Percentiles rank a stretch among this genome's conserved stretches.
Evolutionary conservation across 2,797 vertebrate species (phyloP).

Genomic region (Tenualosa ilisha): DNA sequence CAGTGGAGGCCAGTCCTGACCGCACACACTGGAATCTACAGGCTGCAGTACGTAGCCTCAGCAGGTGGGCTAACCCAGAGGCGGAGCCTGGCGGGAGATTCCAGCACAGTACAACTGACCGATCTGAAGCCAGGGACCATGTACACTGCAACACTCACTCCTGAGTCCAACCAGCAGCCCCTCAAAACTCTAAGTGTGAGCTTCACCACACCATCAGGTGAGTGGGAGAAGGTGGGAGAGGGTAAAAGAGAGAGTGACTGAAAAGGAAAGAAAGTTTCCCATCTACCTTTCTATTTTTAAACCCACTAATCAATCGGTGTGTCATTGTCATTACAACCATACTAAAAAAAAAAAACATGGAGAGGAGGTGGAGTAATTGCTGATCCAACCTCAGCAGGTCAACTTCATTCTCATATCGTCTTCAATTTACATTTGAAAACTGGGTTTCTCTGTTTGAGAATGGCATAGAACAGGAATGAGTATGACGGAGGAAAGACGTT

Average conservation of each 20-base stretch:
- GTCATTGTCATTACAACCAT: too few relatives aligned
- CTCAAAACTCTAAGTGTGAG: conserved; percentile 55
- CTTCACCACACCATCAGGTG: conserved; percentile 71
- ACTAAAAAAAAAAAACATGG: too few relatives aligned
- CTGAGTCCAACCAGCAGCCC: conserved; percentile 56
- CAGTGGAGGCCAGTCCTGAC: conserved; percentile 67
- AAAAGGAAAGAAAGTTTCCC: background rate
- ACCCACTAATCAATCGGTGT: too few relatives aligned
- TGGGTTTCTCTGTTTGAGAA: too few relatives aligned
- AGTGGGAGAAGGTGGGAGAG: conserved; percentile 33
- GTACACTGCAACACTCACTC: conserved; percentile 63
- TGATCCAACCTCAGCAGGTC: too few relatives aligned
- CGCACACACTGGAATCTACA: conserved; percentile 52
- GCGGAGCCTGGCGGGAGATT: conserved; percentile 43
- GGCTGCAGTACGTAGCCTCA: conserved; percentile 53
- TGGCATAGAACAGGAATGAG: too few relatives aligned
- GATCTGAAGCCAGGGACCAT: conserved; percentile 63
- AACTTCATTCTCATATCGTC: too few relatives aligned
- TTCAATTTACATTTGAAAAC: too few relatives aligned
- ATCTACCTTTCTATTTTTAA: too few relatives aligned
- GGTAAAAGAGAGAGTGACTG: background rate
- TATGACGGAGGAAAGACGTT: background rate
- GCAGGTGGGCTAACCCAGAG: conserved; percentile 14
- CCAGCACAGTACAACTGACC: conserved; percentile 55
- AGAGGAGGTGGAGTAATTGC: too few relatives aligned